These are phyloP conservation scores for Auanema sp. DNA, from an alignment of 2,888 invertebrate species.

Conservation along the genomic window DNA sequence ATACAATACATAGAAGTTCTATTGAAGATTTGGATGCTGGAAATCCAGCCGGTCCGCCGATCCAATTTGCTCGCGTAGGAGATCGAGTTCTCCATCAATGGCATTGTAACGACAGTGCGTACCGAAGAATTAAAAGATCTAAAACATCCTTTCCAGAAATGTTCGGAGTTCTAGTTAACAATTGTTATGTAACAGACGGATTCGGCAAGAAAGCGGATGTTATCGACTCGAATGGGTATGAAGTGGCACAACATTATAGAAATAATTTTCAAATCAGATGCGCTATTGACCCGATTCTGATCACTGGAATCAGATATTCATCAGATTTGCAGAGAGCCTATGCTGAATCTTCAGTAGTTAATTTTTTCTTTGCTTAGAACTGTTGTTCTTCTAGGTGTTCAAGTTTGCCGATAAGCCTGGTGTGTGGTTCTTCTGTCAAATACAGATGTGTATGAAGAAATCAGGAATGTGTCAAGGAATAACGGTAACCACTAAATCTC, in stretches of 20 bases:
- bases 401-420: conserved; percentile 65
- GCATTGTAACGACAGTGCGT: conserved; percentile 63
- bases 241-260: neutral
- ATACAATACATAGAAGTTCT: conserved; percentile 59
- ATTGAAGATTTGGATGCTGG: conserved; percentile 53
- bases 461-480: conserved; percentile 61
- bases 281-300: conserved; percentile 61
- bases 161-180: conserved; percentile 64
- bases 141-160: conserved; percentile 53
- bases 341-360: conserved; percentile 54
- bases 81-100: conserved; percentile 64
- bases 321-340: conserved; percentile 62
- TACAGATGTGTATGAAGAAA: conserved; percentile 65
- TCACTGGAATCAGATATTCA: conserved; percentile 63
- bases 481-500: conserved; percentile 37
- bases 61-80: conserved; percentile 63
- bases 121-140: neutral
- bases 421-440: conserved; percentile 65
- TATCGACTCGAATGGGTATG: conserved; percentile 57
- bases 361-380: neutral
- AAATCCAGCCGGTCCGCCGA: conserved; percentile 54
- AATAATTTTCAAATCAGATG: conserved; percentile 36
- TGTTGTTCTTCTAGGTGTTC: conserved; percentile 54
- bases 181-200: conserved; percentile 64
- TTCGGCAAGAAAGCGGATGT: conserved; percentile 61